A percentile compares a stretch with the other conserved stretches of the same genome.
Evolutionary conservation across 2,113 vertebrate species (phyloP).

Genomic region (Lepisosteus osseus): DNA sequence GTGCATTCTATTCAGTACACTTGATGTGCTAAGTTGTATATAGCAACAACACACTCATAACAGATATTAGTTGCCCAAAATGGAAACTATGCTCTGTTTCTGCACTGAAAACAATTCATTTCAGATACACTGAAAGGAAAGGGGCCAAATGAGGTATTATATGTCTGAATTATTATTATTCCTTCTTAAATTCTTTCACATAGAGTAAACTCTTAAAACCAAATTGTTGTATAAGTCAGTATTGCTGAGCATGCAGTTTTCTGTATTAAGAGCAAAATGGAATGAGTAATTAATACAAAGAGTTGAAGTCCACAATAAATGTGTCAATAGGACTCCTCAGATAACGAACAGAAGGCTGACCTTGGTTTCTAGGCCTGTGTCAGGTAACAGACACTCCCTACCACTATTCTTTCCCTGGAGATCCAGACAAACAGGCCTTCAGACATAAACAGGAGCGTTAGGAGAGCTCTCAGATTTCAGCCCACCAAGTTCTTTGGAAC

Average conservation of each 20-base stretch:
- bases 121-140: too few relatives aligned
- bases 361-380: constrained; percentile 1
- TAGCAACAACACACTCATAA: too few relatives aligned
- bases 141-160: too few relatives aligned
- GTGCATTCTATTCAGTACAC: too few relatives aligned
- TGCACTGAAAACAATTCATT: too few relatives aligned
- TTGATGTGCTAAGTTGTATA: too few relatives aligned
- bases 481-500: constrained; percentile 19
- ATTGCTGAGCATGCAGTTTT: constrained; percentile 27
- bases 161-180: neutral
- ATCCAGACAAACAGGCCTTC: neutral
- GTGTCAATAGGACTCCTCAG: constrained; percentile 7
- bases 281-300: constrained; percentile 29
- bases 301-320: constrained; percentile 17
- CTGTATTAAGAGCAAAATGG: constrained; percentile 25
- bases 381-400: constrained; percentile 7
- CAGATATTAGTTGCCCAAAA: too few relatives aligned
- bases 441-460: constrained; percentile 7
- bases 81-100: too few relatives aligned
- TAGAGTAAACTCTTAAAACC: too few relatives aligned
- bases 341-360: constrained; percentile 7
- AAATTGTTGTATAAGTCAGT: neutral
- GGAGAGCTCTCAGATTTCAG: constrained; percentile 30
- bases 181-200: neutral
- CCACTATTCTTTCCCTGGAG: neutral